Base-by-base conservation (phyloP, 1,140 invertebrate species). In the Octopus sinensis region DNA sequence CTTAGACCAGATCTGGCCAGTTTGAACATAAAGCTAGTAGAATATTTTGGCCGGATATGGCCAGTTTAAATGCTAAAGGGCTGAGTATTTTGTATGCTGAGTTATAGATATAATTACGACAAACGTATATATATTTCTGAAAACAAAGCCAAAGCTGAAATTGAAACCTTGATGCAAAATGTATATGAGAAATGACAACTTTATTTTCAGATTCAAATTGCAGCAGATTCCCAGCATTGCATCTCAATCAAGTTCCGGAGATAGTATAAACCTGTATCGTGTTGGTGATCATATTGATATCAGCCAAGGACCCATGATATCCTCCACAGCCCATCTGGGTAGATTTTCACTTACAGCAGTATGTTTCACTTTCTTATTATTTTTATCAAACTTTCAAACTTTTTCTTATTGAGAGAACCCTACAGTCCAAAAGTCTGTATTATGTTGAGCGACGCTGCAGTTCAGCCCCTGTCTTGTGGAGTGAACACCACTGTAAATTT, bases 251-350 rank as follows among this genome's bases (percentile, higher is more conserved):
- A 52, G 81, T 30, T 79, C 79, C 4, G 86, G 88, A 6, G 93
- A 93, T 23, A 88, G 79, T 83, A 92, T 98, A 0, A 94, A 93
- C 0, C 84, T 98, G 4, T 98, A 98, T 89, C 93, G 95, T 84
- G 91, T 95, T 73, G 95, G 94, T 0, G 93, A 95, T 81, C 95
- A 97, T 87, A 93, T 98, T 76, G 97, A 99, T 87, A 96, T 98
- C 71, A 96, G 95, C 53, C 94, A 93, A 86, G 97, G 97, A 0
- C 97, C 97, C 0, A 94, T 98, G 94, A 93, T 99, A 54, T 92
- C 93, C 5, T 94, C 94, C 82, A 95, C 95, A 0, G 89, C 90
- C 56, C 93, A 95, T 80, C 90, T 98, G 7, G 95, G 95, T 0
- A 92, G 94, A 62, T 94, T 93, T 81, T 93, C 94, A 5, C 90